Evolutionary conservation across 2,888 invertebrate species (phyloP).

Genomic region (Microctonus brassicae): DNA sequence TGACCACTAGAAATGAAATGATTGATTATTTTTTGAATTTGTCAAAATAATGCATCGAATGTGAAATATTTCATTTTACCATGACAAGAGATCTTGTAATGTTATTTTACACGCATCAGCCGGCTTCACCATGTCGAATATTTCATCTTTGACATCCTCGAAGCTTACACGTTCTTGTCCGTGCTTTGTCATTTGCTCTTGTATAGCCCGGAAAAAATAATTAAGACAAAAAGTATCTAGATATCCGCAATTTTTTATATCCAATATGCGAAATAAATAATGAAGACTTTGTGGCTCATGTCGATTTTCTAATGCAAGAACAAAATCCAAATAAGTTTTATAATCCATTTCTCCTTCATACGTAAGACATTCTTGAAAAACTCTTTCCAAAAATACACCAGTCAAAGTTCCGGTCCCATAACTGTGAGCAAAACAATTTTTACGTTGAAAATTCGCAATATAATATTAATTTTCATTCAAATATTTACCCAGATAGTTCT

Average conservation of each 20-base stretch:
- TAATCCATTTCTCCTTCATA: conserved; percentile 98
- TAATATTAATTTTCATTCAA: background rate
- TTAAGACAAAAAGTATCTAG: conserved; percentile 91
- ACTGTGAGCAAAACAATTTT: conserved; percentile 66
- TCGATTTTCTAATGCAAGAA: conserved; percentile 92
- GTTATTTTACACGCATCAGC: conserved; percentile 87
- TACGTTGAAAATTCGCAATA: background rate
- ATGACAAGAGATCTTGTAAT: conserved; percentile 84
- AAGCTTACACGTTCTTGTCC: conserved; percentile 92
- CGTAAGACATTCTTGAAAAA: conserved; percentile 95
- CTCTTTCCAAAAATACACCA: conserved; percentile 89
- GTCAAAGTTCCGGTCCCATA: conserved; percentile 94
- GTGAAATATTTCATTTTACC: conserved; percentile 69
- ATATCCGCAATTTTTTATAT: conserved; percentile 89
- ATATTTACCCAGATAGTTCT: conserved; percentile 83
- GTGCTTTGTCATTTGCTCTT: conserved; percentile 89
- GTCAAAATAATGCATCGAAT: conserved; percentile 14
- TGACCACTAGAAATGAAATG: conserved; percentile 78
- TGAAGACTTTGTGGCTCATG: conserved; percentile 92
- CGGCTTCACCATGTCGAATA: conserved; percentile 98
- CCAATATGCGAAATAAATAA: conserved; percentile 91
- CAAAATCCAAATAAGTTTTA: conserved; percentile 95
- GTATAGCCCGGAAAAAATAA: conserved; percentile 94
- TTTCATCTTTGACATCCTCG: conserved; percentile 96
- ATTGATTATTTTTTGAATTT: conserved; percentile 8